These are phyloP conservation scores for Pangasius larnaudii DNA, from an alignment of 2,797 vertebrate species.

Conservation along the genomic window DNA sequence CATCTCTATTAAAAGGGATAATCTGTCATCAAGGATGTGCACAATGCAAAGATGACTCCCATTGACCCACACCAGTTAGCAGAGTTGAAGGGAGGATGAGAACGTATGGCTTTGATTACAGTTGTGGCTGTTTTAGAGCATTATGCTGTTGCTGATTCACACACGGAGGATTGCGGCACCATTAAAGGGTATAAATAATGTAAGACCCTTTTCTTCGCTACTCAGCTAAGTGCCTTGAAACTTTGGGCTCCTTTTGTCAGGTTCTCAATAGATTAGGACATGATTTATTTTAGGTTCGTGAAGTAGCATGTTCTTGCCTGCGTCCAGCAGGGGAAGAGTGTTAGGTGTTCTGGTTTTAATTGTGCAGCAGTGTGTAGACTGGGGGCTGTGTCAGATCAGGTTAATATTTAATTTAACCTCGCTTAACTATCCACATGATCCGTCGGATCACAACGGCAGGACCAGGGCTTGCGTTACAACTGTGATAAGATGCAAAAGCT, in stretches of 20 bases:
- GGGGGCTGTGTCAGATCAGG: conserved; percentile 80
- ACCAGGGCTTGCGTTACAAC: conserved; percentile 59
- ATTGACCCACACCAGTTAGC: conserved; percentile 91
- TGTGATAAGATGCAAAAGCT: conserved; percentile 54
- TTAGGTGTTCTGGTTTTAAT: conserved; percentile 92
- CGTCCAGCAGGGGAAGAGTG: conserved; percentile 87
- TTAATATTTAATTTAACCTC: conserved; percentile 87
- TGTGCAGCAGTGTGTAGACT: conserved; percentile 69
- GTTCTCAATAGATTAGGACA: conserved; percentile 97
- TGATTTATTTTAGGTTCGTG: conserved; percentile 98
- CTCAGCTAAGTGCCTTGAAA: conserved; percentile 98
- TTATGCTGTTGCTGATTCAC: conserved; percentile 88
- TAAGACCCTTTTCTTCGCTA: conserved; percentile 87
- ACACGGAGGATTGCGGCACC: conserved; percentile 87
- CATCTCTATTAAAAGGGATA: conserved; percentile 78
- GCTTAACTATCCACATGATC: conserved; percentile 72
- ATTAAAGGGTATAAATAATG: conserved; percentile 99
- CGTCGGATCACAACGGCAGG: conserved; percentile 56
- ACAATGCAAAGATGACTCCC: conserved; percentile 90
- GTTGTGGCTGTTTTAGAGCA: conserved; percentile 91
- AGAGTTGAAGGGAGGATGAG: conserved; percentile 77
- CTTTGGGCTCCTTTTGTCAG: conserved; percentile 95
- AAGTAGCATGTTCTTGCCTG: conserved; percentile 91
- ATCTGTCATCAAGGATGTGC: conserved; percentile 81
- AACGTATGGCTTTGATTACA: conserved; percentile 96